A percentile compares a stretch with the other conserved stretches of the same genome.
Conservation (phyloP, 2,113 vertebrate genomes). For the Crotalus viridis region DNA sequence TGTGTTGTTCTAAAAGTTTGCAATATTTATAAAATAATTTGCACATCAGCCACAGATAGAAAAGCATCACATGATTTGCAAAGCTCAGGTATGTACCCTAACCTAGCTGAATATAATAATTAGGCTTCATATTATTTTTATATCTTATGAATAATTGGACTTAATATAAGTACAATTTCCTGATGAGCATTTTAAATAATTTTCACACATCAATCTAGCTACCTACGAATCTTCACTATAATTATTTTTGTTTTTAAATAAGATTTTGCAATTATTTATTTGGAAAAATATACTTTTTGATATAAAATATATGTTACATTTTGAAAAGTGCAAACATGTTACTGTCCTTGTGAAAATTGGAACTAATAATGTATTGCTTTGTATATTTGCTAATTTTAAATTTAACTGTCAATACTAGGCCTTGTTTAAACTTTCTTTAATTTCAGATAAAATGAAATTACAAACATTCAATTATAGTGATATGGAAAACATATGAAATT, state of each 20-base stretch:
- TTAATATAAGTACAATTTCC: background rate
- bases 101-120: background rate
- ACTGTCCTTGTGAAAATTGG: background rate
- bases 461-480: background rate
- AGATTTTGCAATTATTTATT: background rate
- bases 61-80: background rate
- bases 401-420: background rate
- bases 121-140: background rate
- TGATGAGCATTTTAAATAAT: background rate
- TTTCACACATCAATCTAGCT: background rate
- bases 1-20: background rate
- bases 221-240: background rate
- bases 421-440: background rate
- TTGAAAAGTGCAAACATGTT: background rate
- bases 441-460: slow-evolving; percentile 17
- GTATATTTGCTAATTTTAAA: background rate
- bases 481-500: background rate
- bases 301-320: background rate
- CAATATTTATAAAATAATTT: background rate
- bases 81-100: background rate
- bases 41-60: background rate
- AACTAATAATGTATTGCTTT: background rate
- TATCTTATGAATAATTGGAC: background rate
- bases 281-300: background rate
- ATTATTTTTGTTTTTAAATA: background rate